Conservation (phyloP, 2,888 invertebrate genomes). For the Sceliomorpha sp. region DNA sequence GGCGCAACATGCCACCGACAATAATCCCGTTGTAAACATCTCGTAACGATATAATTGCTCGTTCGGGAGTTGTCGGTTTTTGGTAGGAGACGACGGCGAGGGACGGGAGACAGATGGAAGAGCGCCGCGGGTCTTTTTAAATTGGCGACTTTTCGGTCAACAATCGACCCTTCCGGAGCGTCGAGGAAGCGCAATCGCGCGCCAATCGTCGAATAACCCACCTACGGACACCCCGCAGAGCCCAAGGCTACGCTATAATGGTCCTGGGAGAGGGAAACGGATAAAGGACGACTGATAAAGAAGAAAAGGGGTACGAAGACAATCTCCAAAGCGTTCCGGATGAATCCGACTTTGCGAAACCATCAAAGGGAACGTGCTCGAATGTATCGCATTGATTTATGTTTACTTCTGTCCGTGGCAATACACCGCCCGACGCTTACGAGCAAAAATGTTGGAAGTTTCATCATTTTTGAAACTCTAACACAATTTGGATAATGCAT, state of each 20-base stretch:
- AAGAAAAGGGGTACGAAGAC: constrained; percentile 39
- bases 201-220: constrained; percentile 66
- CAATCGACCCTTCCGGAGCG: constrained; percentile 79
- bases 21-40: constrained; percentile 80
- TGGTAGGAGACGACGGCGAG: constrained; percentile 19
- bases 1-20: constrained; percentile 79
- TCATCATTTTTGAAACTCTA: too few relatives aligned
- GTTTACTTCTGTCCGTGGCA: constrained; percentile 3
- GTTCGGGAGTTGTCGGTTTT: constrained; percentile 60
- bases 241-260: constrained; percentile 76
- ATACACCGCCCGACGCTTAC: too few relatives aligned
- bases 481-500: too few relatives aligned
- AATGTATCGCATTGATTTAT: constrained; percentile 20
- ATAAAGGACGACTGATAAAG: constrained; percentile 30
- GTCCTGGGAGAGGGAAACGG: constrained; percentile 59
- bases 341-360: constrained; percentile 31
- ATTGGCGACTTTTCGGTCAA: constrained; percentile 81
- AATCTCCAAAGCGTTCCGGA: constrained; percentile 47
- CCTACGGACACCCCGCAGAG: constrained; percentile 72
- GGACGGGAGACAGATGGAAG: constrained; percentile 57
- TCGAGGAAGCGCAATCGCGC: constrained; percentile 68
- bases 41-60: constrained; percentile 79
- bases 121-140: constrained; percentile 78
- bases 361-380: constrained; percentile 48
- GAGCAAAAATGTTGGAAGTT: too few relatives aligned